Evolutionary conservation across 2,113 vertebrate species (phyloP).

Genomic region (Perca flavescens): DNA sequence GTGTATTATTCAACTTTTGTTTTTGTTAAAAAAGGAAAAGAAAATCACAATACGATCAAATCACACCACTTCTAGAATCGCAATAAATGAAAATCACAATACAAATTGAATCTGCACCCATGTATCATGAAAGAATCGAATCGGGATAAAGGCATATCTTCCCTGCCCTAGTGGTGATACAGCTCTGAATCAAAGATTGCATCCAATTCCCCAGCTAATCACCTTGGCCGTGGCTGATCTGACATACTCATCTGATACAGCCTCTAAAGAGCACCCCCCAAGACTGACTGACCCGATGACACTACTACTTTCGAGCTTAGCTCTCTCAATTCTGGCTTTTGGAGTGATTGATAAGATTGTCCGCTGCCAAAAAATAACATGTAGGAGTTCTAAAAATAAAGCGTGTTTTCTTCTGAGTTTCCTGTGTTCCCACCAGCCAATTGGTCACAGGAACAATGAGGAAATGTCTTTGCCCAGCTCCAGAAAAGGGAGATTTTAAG

Average conservation of each 20-base stretch:
- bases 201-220: neutral
- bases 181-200: neutral
- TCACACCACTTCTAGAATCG: too few relatives aligned
- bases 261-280: neutral
- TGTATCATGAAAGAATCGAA: too few relatives aligned
- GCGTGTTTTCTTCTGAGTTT: constrained; percentile 33
- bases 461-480: constrained; percentile 15
- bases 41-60: too few relatives aligned
- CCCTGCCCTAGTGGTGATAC: neutral
- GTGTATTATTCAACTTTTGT: too few relatives aligned
- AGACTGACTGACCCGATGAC: neutral
- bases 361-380: constrained; percentile 1
- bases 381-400: constrained; percentile 32
- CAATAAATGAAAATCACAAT: too few relatives aligned
- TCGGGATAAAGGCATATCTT: too few relatives aligned
- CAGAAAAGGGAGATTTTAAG: constrained; percentile 5
- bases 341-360: constrained; percentile 30
- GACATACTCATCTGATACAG: neutral
- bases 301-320: neutral
- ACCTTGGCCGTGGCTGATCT: too few relatives aligned
- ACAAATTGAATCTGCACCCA: too few relatives aligned
- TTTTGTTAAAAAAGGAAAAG: too few relatives aligned
- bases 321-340: constrained; percentile 4
- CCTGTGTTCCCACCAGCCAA: constrained; percentile 27
- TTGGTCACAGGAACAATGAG: constrained; percentile 31